These are phyloP conservation scores for Dryoscopus gambensis DNA, from an alignment of 2,113 vertebrate genomes.

Conservation along the genomic window DNA sequence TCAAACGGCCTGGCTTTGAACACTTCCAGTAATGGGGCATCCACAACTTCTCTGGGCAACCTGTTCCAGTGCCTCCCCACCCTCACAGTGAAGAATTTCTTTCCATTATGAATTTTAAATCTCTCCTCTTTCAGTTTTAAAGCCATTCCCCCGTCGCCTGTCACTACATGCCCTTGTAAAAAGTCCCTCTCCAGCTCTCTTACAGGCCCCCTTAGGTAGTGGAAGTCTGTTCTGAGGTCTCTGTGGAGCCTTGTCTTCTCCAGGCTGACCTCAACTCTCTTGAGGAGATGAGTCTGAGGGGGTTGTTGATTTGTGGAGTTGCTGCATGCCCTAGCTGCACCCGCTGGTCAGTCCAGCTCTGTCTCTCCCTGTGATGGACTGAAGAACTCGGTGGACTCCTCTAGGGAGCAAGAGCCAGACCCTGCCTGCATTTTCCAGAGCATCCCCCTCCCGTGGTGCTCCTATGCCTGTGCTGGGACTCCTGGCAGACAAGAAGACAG, in stretches of 20 bases:
- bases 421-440: neutral
- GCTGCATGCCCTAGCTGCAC: neutral
- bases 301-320: neutral
- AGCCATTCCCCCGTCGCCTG: neutral
- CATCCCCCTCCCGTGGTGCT: fast-evolving
- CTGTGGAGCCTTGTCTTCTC: neutral
- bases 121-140: neutral
- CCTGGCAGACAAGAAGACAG: neutral
- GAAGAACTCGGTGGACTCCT: neutral
- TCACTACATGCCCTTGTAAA: neutral
- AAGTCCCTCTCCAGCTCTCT: neutral
- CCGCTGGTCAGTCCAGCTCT: neutral
- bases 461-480: neutral
- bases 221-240: neutral
- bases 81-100: neutral
- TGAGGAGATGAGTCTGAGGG: neutral
- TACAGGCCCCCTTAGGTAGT: neutral
- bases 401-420: neutral
- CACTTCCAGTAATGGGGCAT: neutral
- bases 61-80: neutral
- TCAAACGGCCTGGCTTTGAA: neutral
- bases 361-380: neutral
- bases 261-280: neutral
- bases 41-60: neutral
- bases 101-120: neutral